Evolutionary conservation across 2,797 vertebrate species (phyloP).

Genomic region (Pampus argenteus): DNA sequence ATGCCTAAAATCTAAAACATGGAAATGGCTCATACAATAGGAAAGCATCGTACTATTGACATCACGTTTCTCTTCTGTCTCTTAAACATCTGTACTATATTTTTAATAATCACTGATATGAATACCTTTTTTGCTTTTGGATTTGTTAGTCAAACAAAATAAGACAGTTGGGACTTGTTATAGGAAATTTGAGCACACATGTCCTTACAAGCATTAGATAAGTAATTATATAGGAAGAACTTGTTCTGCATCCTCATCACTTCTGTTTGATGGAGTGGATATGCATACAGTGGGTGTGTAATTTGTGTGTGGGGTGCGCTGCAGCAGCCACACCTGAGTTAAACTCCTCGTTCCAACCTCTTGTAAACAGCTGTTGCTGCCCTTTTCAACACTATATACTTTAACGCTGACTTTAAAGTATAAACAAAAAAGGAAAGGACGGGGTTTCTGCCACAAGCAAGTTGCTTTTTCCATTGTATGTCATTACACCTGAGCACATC

Average conservation of each 20-base stretch:
- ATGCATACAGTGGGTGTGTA: neutral
- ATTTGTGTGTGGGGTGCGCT: constrained; percentile 27
- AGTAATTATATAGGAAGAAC: constrained; percentile 43
- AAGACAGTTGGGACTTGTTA: neutral
- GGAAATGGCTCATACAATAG: too few species aligned
- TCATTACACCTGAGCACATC: constrained; percentile 31
- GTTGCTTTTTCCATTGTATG: constrained; percentile 36
- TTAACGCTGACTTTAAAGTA: constrained; percentile 35
- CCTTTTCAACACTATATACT: constrained; percentile 41
- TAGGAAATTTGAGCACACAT: constrained; percentile 40
- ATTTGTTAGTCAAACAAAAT: too few species aligned
- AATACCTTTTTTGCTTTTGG: too few species aligned
- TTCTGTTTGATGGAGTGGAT: neutral
- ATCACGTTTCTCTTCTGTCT: too few species aligned
- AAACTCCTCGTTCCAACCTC: constrained; percentile 46
- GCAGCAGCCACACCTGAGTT: constrained; percentile 60
- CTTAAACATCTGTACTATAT: too few species aligned
- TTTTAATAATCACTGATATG: too few species aligned
- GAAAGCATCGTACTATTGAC: too few species aligned
- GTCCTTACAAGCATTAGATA: constrained; percentile 5
- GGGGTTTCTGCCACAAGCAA: constrained; percentile 10
- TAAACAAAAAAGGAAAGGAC: constrained; percentile 19
- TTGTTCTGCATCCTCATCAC: neutral
- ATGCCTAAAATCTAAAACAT: too few species aligned
- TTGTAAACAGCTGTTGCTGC: constrained; percentile 68